A percentile compares a stretch with the other conserved stretches of the same genome.
Conservation (phyloP, 1,140 invertebrate species). For the Phymastichus coffea region DNA sequence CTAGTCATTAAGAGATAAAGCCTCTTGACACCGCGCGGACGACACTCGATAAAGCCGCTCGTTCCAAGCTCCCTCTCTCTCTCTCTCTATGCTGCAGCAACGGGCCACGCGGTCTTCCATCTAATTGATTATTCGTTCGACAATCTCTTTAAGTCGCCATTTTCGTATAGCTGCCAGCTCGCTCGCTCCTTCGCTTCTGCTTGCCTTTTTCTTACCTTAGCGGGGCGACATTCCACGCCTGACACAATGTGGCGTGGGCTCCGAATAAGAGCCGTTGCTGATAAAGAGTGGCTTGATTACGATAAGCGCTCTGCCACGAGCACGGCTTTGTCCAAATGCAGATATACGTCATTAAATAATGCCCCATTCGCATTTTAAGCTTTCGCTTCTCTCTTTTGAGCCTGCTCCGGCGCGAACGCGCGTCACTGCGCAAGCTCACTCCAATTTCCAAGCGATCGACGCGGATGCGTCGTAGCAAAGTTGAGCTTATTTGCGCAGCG, state of each 20-base stretch:
- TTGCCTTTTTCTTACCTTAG: not conserved
- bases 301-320: conserved; percentile 3
- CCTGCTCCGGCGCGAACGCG: too few species aligned
- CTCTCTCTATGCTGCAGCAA: not conserved
- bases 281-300: conserved; percentile 9
- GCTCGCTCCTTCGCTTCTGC: not conserved
- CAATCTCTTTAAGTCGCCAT: conserved; percentile 26
- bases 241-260: conserved; percentile 16
- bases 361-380: too few species aligned
- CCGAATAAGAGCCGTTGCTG: not conserved
- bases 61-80: not conserved
- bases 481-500: too few species aligned
- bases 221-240: conserved; percentile 11
- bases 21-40: conserved; percentile 44
- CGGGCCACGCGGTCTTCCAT: conserved; percentile 25
- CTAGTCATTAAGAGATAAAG: conserved; percentile 55
- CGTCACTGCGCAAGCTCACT: too few species aligned
- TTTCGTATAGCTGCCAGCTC: conserved; percentile 13
- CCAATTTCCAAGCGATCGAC: too few species aligned
- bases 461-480: too few species aligned
- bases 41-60: not conserved
- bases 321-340: not conserved
- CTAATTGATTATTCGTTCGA: conserved; percentile 30
- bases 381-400: too few species aligned
- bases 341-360: too few species aligned